Base-by-base conservation (phyloP, 1,140 invertebrate genomes). In the Lepidotrigona ventralis region DNA sequence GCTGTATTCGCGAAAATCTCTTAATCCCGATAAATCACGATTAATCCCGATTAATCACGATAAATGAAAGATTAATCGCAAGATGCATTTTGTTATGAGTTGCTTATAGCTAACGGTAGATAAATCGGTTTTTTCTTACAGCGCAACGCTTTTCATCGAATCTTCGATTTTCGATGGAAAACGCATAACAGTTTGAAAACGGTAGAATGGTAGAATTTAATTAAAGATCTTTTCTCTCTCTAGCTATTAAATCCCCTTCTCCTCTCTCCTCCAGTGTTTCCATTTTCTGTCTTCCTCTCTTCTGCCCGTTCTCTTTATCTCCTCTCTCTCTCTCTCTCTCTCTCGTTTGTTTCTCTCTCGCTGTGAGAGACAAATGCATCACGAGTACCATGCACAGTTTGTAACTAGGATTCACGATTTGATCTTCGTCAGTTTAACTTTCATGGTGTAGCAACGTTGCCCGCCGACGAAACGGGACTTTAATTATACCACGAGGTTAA, bases 171-270 rank as follows among this genome's bases (percentile, higher is more conserved):
- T 70, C 71, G 54, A 71, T 69, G 54, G 56, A 82, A 75, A 64
- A 71, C 71, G 71, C 64, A 29, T 64, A 46, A 53, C 64, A 69
- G 87, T 87, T 90, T 76, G 90, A 90, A 91, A 94, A 91, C 89
- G 88, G 85, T 90, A 91, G 91, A 93, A 93, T 94, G 88, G 85
- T 91, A 91, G 91, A 93, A 93, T 94, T 93, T 93, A 94, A 94
- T 94, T 93, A 94, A 93, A 93, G 63, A 66, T 64, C 81, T 77
- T 79, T 72, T 74, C 85, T 74, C 85, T 46, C 76, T 63, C 64
- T 39, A 81, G 63, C 82, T 82, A 84, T 83, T 73, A 78, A 83
- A 83, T 82, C 72, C 70, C 63, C 68, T 64, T 72, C 74, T 70
- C 79, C 77, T 77, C 76, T 39, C 72, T 79, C 76, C 72, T 79